Conservation (phyloP, 2,888 invertebrate genomes). For the Heteromurus nitidus region DNA sequence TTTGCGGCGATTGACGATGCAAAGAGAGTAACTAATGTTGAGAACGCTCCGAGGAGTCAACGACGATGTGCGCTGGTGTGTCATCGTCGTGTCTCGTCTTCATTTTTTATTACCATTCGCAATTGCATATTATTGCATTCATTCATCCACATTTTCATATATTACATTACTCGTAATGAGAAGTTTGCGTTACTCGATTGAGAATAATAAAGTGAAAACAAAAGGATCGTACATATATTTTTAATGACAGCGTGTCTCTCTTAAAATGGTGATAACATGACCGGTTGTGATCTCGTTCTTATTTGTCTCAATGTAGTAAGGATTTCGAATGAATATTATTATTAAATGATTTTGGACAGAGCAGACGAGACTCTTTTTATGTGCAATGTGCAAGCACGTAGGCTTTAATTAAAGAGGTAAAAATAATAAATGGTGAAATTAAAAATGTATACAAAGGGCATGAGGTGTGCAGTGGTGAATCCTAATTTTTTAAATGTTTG, state of each 20-base stretch:
- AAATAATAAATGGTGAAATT: no score
- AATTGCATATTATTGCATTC: background rate
- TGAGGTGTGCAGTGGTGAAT: background rate
- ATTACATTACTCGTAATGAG: no score
- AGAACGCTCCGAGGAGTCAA: no score
- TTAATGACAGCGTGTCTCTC: constrained; percentile 12
- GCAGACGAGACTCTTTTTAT: no score
- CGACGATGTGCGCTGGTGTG: no score
- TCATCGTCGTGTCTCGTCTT: constrained; percentile 19
- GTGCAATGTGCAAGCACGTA: constrained; percentile 43
- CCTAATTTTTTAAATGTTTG: background rate
- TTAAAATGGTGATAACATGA: constrained; percentile 31
- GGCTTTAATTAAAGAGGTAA: constrained; percentile 43
- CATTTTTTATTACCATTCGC: constrained; percentile 8
- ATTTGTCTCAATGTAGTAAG: no score
- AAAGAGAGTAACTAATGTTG: background rate
- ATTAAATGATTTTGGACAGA: background rate
- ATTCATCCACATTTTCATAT: background rate
- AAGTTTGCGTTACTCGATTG: no score
- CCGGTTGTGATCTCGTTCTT: constrained; percentile 57
- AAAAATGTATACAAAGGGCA: no score
- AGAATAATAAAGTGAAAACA: constrained; percentile 8
- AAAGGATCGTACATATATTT: constrained; percentile 23
- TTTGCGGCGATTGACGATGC: background rate
- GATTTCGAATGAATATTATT: background rate